These are phyloP conservation scores for Ophonus ardosiacus DNA, from an alignment of 2,888 invertebrate genomes.

Conservation along the genomic window DNA sequence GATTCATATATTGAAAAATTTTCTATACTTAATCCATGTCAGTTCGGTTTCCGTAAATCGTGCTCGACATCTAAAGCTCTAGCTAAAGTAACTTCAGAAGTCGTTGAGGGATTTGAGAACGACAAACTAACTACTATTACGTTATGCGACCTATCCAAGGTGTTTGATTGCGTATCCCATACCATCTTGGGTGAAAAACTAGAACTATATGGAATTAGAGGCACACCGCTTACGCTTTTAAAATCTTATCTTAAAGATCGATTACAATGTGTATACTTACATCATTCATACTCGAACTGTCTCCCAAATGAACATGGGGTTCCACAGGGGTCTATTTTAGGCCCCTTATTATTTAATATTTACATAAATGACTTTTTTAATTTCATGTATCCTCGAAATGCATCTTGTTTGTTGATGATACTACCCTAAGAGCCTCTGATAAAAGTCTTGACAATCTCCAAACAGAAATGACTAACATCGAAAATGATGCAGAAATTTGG, in stretches of 20 bases:
- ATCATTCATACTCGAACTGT: constrained; percentile 59
- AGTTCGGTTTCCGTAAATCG: constrained; percentile 7
- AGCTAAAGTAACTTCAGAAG: neutral
- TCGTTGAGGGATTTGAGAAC: neutral
- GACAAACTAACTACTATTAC: neutral
- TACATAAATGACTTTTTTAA: constrained; percentile 65
- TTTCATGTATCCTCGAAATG: neutral
- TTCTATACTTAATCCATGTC: neutral
- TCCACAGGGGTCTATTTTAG: constrained; percentile 66
- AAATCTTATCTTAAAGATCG: constrained; percentile 65
- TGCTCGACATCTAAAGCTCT: constrained; percentile 5
- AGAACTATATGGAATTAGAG: constrained; percentile 63
- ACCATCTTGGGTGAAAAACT: constrained; percentile 61
- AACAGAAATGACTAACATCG: too few relatives aligned
- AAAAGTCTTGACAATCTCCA: too few relatives aligned
- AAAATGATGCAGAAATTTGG: too few relatives aligned
- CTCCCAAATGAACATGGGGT: constrained; percentile 65
- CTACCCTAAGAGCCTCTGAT: too few relatives aligned
- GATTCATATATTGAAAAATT: neutral
- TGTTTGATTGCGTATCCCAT: constrained; percentile 66
- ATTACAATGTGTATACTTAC: constrained; percentile 65
- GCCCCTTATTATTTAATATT: constrained; percentile 65
- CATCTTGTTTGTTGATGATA: constrained; percentile 9
- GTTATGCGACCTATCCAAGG: constrained; percentile 61
- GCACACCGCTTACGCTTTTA: constrained; percentile 63